Base-by-base conservation (phyloP, 2,113 vertebrate genomes). In the Anoplopoma fimbria region DNA sequence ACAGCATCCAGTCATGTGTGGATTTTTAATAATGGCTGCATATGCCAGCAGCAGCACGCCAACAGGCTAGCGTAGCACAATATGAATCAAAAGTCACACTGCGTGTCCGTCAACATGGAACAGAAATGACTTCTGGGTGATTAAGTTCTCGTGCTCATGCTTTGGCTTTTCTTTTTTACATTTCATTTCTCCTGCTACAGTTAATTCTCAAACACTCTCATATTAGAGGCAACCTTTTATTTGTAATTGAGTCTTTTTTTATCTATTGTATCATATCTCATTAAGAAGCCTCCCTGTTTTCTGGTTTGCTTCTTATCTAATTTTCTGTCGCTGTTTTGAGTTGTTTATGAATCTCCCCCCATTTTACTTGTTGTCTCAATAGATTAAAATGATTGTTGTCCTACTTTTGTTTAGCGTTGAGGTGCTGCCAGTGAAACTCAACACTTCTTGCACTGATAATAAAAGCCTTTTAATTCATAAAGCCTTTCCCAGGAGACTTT, bases 1-100 rank as follows among this genome's bases (percentile, higher is more conserved):
- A 72, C 68, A 2, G 15, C 68, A 61, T 79, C 82, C 84, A 91
- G 76, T 92, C 75, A 57, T 85, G 76, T 91, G 85, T 88, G 72
- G 57, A 33, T 71, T 88, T 79, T n/a, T 76, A 34, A 81, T 84
- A 88, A 88, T 83, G 77, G 49, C 9, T 69, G 40, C 62, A 55
- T 75, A 65, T 68, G 77, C 77, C 77, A 77, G 63, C 60, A 68
- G 69, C 83, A 53, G 82, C 81, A 57, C 57, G 82, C 73, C 64
- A 72, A 63, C 51, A 49, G 23, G 65, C 51, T 63, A 77, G 63
- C 45, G 1, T 17, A 47, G 57, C 65, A 57, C 60, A 76, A 53
- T 12, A 74, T 82, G 69, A 58, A 75, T 72, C 27, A n/a, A 69
- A 70, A 85, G 67, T 77, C 12, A 45, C 0, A n/a, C 51, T 33